Percentiles rank a stretch among this genome's conserved stretches.
phyloP scores from a whole-genome alignment of 2,888 invertebrate genomes.

The Dynastes tityus region DNA sequence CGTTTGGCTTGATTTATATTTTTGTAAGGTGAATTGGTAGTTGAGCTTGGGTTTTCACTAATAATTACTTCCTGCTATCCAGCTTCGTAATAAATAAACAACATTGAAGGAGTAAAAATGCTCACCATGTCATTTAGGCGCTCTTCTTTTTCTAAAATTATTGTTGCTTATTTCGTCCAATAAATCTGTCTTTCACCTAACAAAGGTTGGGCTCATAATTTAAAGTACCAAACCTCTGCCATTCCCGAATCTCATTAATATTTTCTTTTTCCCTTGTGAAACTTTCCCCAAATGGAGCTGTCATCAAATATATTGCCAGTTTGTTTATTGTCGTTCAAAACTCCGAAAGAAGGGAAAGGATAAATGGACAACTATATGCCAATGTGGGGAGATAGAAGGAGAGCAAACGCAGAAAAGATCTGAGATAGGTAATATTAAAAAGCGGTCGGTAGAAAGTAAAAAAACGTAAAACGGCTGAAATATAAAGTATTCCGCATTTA shows the following conservation, averaged over 20 bases:
- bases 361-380: not conserved
- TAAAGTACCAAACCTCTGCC: not conserved
- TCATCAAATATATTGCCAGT: slow-evolving; percentile 17
- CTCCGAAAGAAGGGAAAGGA: not conserved
- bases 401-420: not conserved
- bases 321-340: slow-evolving; percentile 6
- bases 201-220: not conserved
- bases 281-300: not conserved
- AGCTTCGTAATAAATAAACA: no score
- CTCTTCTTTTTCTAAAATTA: no score
- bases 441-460: not conserved
- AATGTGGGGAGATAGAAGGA: not conserved
- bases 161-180: not conserved
- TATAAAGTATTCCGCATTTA: slow-evolving; percentile 17
- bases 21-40: no score
- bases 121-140: no score
- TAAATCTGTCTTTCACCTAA: not conserved
- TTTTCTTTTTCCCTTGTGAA: not conserved
- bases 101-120: no score
- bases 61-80: no score
- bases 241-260: slow-evolving; percentile 25
- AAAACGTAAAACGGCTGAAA: slow-evolving; percentile 19
- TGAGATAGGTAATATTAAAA: slow-evolving; percentile 22
- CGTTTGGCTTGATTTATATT: no score
- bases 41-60: no score